phyloP scores from a whole-genome alignment of 2,113 vertebrate species.

The Elanoides forficatus region DNA sequence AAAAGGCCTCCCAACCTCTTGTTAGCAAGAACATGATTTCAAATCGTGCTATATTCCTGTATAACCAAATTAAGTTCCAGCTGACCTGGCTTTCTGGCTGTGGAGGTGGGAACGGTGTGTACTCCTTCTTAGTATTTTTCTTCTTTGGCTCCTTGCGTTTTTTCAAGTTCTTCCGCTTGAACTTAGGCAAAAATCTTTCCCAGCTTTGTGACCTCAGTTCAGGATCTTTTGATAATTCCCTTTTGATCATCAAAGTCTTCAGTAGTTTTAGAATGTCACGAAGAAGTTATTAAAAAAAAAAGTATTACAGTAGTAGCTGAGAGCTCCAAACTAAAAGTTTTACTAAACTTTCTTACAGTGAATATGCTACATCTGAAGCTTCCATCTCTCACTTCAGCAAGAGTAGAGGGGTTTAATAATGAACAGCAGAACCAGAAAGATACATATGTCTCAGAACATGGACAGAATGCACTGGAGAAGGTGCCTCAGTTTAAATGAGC shows the following conservation, averaged over 20 bases:
- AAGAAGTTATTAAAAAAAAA: background rate
- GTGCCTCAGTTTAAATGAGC: background rate
- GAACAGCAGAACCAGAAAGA: background rate
- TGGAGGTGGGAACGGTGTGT: conserved; percentile 93
- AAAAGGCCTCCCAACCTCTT: background rate
- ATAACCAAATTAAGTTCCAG: background rate
- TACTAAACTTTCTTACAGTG: background rate
- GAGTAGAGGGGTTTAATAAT: background rate
- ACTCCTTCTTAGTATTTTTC: conserved; percentile 89
- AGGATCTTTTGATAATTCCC: conserved; percentile 89
- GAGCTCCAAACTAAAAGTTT: background rate
- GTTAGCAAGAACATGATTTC: background rate
- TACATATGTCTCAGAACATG: background rate
- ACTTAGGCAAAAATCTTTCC: conserved; percentile 95
- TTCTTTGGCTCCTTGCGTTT: conserved; percentile 93
- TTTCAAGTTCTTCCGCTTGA: conserved; percentile 89
- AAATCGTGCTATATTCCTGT: background rate
- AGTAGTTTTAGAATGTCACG: background rate
- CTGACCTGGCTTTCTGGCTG: conserved; percentile 94
- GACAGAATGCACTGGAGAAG: background rate
- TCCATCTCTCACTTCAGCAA: background rate
- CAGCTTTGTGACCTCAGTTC: conserved; percentile 88
- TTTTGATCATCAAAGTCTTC: conserved; percentile 98
- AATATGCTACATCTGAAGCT: background rate
- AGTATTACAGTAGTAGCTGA: background rate